These are phyloP conservation scores for Eupsilia transversa DNA, from an alignment of 2,888 invertebrate genomes.

Conservation along the genomic window DNA sequence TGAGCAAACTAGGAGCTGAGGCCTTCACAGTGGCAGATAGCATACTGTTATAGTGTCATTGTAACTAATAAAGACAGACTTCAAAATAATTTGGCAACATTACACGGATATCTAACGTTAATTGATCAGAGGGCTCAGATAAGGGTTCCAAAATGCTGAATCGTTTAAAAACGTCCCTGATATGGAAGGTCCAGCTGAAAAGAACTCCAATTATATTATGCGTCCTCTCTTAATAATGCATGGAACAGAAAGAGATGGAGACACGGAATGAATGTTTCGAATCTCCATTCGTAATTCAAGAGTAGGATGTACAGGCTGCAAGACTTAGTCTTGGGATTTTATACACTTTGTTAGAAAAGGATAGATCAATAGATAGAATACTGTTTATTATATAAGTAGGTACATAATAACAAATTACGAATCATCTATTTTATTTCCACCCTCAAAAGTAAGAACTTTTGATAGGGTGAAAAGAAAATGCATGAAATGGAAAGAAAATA, in stretches of 20 bases:
- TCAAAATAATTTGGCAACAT: not conserved
- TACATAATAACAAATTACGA: not conserved
- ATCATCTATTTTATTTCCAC: not conserved
- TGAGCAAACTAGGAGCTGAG: not conserved
- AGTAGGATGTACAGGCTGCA: slow-evolving; percentile 36
- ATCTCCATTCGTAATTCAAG: slow-evolving; percentile 82
- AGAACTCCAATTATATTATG: slow-evolving; percentile 76
- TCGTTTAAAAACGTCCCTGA: slow-evolving; percentile 78
- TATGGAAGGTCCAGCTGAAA: slow-evolving; percentile 70
- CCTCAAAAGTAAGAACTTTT: no score
- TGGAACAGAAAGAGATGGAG: slow-evolving; percentile 69
- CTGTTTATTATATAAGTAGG: not conserved
- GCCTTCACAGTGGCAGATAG: not conserved
- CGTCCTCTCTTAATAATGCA: slow-evolving; percentile 70
- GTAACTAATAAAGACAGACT: not conserved
- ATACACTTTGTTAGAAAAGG: not conserved
- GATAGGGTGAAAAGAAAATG: no score
- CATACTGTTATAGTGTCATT: not conserved
- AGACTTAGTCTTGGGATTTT: not conserved
- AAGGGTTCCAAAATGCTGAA: slow-evolving; percentile 72
- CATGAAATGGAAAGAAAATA: not conserved
- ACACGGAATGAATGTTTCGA: slow-evolving; percentile 70
- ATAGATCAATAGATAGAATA: not conserved
- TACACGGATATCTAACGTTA: slow-evolving; percentile 71
- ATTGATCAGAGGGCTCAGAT: slow-evolving; percentile 72